Conservation (phyloP, 2,888 invertebrate species). For the Netelia fuscicornis region DNA sequence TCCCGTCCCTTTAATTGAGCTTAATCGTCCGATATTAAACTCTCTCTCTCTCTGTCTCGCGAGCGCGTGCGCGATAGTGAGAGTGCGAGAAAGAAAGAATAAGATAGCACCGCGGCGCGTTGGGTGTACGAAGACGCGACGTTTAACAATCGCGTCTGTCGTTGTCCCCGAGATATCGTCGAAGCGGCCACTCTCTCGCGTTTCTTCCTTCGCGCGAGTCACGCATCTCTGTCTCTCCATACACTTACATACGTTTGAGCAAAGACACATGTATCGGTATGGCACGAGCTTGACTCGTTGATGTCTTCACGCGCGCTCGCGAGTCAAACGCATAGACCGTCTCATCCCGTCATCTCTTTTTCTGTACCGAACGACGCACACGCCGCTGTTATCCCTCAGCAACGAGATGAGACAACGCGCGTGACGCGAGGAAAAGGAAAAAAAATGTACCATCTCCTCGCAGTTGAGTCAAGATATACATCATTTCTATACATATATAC, state of each 20-base stretch:
- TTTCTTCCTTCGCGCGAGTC: slow-evolving; percentile 31
- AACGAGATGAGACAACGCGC: slow-evolving; percentile 18
- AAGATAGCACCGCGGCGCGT: slow-evolving; percentile 60
- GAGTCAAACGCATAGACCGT: slow-evolving; percentile 8
- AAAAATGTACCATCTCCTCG: slow-evolving; percentile 8
- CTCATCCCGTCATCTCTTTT: slow-evolving; percentile 31
- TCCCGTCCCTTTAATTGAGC: slow-evolving; percentile 81
- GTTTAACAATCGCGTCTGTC: slow-evolving; percentile 33
- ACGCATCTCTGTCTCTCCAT: neutral
- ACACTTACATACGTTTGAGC: neutral
- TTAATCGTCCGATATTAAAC: slow-evolving; percentile 82
- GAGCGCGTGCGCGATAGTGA: slow-evolving; percentile 71
- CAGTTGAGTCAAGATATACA: neutral
- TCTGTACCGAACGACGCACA: slow-evolving; percentile 10
- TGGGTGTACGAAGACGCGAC: slow-evolving; percentile 73
- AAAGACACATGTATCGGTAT: neutral
- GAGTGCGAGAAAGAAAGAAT: too few species aligned
- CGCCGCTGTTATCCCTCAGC: neutral
- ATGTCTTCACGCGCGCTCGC: slow-evolving; percentile 43
- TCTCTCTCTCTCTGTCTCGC: slow-evolving; percentile 63
- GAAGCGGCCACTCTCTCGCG: slow-evolving; percentile 37
- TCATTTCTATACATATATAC: neutral
- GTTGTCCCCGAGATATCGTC: slow-evolving; percentile 41
- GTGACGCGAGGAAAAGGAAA: slow-evolving; percentile 8
- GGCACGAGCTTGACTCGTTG: slow-evolving; percentile 37